Evolutionary conservation across 2,888 invertebrate genomes (phyloP), one percentile per base, ranked within the genome.

Genomic region (Polyploca ridens): DNA sequence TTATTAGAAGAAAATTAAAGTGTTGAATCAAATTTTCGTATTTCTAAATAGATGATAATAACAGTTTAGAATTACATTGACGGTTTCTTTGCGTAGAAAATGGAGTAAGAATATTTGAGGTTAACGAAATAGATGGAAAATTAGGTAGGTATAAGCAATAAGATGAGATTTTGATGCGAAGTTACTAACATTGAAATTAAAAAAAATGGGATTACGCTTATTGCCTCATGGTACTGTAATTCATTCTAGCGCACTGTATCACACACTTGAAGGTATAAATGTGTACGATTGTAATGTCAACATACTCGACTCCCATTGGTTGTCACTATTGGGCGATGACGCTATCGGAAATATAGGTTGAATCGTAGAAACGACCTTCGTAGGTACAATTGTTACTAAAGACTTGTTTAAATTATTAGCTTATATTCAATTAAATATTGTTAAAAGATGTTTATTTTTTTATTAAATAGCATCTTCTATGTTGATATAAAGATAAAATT

Each of bases 331-430:
- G 65, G 67, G 59, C 67, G 69, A 63, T 76, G 76, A 78, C 77
- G 80, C 77, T 67, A 73, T 71, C 76, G 79, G 76, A 76, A 78
- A 71, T 76, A 71, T 76, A 78, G 75, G 71, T 70, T 74, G 75
- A 81, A 81, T 78, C 69, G 75, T 75, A 74, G 67, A 71, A 67
- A 67, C 76, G 84, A 77, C 84, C 84, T 85, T 85, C 81, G 67
- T 59, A 64, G 65, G 70, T 68, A 72, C 74, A 66, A 72, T 61
- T 41, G 60, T 41, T 60, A 60, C 60, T 60, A 14, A 14, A 11
- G 60, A 38, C 11, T 60, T 19, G 11, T 41, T 19, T 35, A 16
- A 38, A 38, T 38, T 60, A 38, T 60, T 60, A 60, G n/a, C n/a
- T 46, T 46, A 41, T 8, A 6, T 35, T 1, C 1, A 35, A 35